Evolutionary conservation across 2,797 vertebrate species (phyloP), one percentile per base, ranked within the genome.

Genomic region (Cephalopachus bancanus): DNA sequence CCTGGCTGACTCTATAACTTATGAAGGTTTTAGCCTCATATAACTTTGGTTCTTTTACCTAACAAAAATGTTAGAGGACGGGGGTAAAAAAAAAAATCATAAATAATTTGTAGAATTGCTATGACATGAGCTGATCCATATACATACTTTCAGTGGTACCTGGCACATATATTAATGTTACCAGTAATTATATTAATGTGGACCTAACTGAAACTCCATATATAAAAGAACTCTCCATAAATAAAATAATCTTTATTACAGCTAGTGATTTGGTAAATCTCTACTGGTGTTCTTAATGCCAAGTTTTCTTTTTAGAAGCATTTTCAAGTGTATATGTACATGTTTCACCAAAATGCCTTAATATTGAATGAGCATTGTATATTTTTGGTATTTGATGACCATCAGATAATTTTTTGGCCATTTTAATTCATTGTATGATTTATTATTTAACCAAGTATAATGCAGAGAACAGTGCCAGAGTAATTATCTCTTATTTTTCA

Each of bases 401-500:
- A 95, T 26, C 26, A 59, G 37, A 7, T 30, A 6, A 1, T 24
- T 86, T 81, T 62, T n/a, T 28, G 22, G 3, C 24, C 37, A 74
- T 72, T 93, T 92, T 86, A 65, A 76, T 3, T 71, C 19, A 94
- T 97, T 92, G 28, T 10, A 64, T 92, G 74, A 92, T 97, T 90
- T 96, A 44, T 81, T 33, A 95, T 17, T 59, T 87, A 90, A 93
- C 57, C 89, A 87, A 95, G 94, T 87, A 60, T 97, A 98, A 98
- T 94, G 78, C 96, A 89, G 87, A 97, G 94, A 96, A 83, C 49
- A 80, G 49, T 95, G 87, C 84, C 85, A 74, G 57, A 28, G 59
- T 95, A 97, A 98, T 98, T 98, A 98, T 85, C 95, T 84, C n/a
- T 84, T 22, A 1, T 59, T 97, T 97, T 85, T 97, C 96, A 84